phyloP scores from a whole-genome alignment of 2,113 vertebrate genomes.

The Notothenia rossii region DNA sequence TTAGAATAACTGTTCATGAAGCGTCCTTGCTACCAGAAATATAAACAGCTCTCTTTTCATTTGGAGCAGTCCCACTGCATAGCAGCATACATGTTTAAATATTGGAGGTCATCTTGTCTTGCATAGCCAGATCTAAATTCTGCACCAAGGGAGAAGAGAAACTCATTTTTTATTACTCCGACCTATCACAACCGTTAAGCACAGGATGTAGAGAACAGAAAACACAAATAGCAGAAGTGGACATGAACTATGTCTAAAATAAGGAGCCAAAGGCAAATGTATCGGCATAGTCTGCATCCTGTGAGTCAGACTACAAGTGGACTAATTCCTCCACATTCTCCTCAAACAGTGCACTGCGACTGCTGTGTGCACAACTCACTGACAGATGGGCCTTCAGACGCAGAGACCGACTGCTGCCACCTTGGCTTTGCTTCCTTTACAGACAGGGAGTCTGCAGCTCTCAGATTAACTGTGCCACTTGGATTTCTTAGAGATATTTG shows the following conservation, averaged over 20 bases:
- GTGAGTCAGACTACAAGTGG: too few relatives aligned
- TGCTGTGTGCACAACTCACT: constrained; percentile 30
- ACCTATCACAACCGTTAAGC: too few relatives aligned
- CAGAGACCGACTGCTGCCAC: constrained; percentile 6
- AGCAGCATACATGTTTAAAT: not conserved
- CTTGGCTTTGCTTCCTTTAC: not conserved
- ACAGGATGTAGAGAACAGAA: too few relatives aligned
- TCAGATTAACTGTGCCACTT: constrained; percentile 10
- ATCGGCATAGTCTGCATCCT: too few relatives aligned
- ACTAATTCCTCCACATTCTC: constrained; percentile 1
- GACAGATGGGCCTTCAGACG: constrained; percentile 25
- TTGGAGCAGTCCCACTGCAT: not conserved
- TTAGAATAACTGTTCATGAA: not conserved
- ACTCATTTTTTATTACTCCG: too few relatives aligned
- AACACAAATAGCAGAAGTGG: too few relatives aligned
- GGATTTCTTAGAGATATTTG: constrained; percentile 8
- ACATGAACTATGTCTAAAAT: too few relatives aligned
- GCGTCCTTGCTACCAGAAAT: not conserved
- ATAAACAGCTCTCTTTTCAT: not conserved
- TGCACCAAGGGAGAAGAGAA: too few relatives aligned
- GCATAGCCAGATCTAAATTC: too few relatives aligned
- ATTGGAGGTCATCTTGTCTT: not conserved
- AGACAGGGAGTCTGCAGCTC: constrained; percentile 18
- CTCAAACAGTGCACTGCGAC: constrained; percentile 11
- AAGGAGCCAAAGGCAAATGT: too few relatives aligned